Evolutionary conservation across 2,888 invertebrate species (phyloP).

Genomic region (Chromoteleia sp.): DNA sequence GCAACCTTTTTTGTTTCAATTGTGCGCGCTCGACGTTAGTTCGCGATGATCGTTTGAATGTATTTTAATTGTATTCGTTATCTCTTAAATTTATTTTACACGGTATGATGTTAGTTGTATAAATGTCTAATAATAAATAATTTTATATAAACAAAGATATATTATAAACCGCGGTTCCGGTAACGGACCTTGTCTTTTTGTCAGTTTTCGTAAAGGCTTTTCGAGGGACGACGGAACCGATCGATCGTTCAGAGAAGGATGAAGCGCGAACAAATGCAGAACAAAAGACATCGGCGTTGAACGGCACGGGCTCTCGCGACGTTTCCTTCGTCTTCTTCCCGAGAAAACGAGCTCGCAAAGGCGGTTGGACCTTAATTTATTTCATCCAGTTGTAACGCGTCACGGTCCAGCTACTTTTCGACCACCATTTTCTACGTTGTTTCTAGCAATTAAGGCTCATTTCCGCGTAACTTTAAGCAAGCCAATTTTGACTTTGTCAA

Average conservation of each 20-base stretch:
- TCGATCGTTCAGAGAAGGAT: constrained; percentile 40
- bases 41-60: no score
- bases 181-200: constrained; percentile 11
- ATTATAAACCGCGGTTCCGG: constrained; percentile 43
- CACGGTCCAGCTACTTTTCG: constrained; percentile 43
- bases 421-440: constrained; percentile 54
- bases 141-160: constrained; percentile 64
- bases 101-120: no score
- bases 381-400: constrained; percentile 15
- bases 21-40: no score
- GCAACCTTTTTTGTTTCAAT: no score
- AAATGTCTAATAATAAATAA: constrained; percentile 68
- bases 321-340: constrained; percentile 39
- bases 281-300: constrained; percentile 42
- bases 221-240: constrained; percentile 4
- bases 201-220: constrained; percentile 23
- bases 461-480: constrained; percentile 43
- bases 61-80: no score
- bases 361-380: constrained; percentile 54
- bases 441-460: constrained; percentile 57
- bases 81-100: no score
- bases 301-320: constrained; percentile 9
- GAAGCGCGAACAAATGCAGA: constrained; percentile 59
- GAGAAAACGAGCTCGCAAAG: constrained; percentile 16
- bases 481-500: constrained; percentile 68